Evolutionary conservation across 1,140 invertebrate species (phyloP), one percentile per base, ranked within the genome.

Genomic region (Fopius arisanus): DNA sequence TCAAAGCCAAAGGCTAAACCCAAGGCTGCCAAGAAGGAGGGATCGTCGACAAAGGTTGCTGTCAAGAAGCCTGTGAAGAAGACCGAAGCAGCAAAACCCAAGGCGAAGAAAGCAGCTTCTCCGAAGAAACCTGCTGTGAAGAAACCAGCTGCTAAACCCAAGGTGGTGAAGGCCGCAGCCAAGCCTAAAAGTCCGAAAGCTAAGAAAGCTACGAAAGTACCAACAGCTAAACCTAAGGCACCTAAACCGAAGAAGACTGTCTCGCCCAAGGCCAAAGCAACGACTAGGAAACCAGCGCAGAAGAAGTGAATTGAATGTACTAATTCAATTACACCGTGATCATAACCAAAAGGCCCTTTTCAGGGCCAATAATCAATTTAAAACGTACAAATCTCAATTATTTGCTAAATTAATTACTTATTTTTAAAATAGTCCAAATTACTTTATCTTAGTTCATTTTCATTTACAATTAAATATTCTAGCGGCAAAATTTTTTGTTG

Each of bases 211-310:
- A 48, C n/a, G 5, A 72, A 72, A 16, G 59, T 14, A 40, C 70
- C 70, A 21, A 72, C 70, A 12, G 69, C 54, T 41, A 72, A 72
- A 14, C 59, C 70, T 0, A 72, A 72, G 23, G 33, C 28, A 19
- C 70, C 70, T 0, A 72, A 72, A 21, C 70, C 70, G 0, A 72
- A 72, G 23, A 65, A 66, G 26, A 37, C 48, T 2, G 23, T 40
- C 29, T 10, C 70, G 16, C 16, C 70, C 1, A 72, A 66, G 28
- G 12, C 54, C 0, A 72, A 66, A 51, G 40, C 70, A 28, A 7
- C 70, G 12, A 23, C 70, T 3, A 71, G 41, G 14, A 71, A 71
- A 41, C 31, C 54, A 40, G n/a, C 69, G 0, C 23, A 54, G 14
- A 33, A 19, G 7, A 71, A 63, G 41, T 37, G 62, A 71, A 62